Evolutionary conservation across 2,888 invertebrate species (phyloP).

Genomic region (Lasioglossum figueresi): DNA sequence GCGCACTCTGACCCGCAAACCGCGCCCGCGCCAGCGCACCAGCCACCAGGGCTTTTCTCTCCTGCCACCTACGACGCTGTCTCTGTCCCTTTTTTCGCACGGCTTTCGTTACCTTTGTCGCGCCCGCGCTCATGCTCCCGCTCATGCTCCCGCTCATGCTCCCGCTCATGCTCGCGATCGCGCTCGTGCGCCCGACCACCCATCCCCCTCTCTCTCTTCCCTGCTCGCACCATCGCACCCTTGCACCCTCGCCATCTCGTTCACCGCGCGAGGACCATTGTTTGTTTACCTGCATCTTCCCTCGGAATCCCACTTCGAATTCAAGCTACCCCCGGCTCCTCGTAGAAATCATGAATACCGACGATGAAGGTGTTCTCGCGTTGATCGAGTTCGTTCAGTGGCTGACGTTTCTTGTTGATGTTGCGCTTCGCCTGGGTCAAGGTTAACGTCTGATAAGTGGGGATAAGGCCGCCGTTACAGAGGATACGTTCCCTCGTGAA

Average conservation of each 20-base stretch:
- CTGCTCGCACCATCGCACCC: neutral
- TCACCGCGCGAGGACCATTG: slow-evolving; percentile 43
- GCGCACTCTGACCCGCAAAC: slow-evolving; percentile 83
- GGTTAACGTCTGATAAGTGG: neutral
- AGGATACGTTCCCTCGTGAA: neutral
- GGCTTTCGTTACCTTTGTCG: slow-evolving; percentile 44
- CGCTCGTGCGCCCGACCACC: neutral
- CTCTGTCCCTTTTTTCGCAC: slow-evolving; percentile 55
- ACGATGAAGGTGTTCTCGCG: slow-evolving; percentile 1
- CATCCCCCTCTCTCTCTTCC: neutral
- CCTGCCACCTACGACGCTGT: slow-evolving; percentile 62
- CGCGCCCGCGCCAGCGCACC: slow-evolving; percentile 81
- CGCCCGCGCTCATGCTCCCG: slow-evolving; percentile 38
- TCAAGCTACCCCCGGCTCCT: neutral
- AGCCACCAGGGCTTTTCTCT: slow-evolving; percentile 70
- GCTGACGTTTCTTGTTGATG: slow-evolving; percentile 11
- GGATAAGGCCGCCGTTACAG: neutral
- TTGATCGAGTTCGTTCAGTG: neutral
- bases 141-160: neutral
- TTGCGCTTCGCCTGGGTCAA: neutral
- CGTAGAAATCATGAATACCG: slow-evolving; percentile 6
- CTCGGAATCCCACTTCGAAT: slow-evolving; percentile 37
- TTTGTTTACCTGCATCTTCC: slow-evolving; percentile 63
- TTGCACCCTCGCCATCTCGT: slow-evolving; percentile 44
- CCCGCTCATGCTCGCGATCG: neutral